A percentile compares a stretch with the other conserved stretches of the same genome.
Conservation (phyloP, 2,888 invertebrate genomes). For the Scotopteryx bipunctaria region DNA sequence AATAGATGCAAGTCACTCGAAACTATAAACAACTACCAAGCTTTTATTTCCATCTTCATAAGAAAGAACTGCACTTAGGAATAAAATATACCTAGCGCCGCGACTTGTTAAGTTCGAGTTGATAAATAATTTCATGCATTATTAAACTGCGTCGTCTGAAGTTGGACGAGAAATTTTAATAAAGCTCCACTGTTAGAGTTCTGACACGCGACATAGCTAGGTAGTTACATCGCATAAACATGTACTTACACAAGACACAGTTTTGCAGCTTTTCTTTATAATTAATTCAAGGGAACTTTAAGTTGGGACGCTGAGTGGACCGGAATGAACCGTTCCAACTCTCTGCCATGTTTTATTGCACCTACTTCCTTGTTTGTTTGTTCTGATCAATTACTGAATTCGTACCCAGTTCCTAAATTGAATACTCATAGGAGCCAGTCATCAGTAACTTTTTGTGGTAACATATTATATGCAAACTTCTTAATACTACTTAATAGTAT, state of each 20-base stretch:
- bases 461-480: too few relatives aligned
- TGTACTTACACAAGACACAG: constrained; percentile 41
- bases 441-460: too few relatives aligned
- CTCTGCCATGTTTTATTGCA: constrained; percentile 29
- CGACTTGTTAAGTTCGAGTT: constrained; percentile 32
- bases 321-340: constrained; percentile 32
- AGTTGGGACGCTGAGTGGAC: constrained; percentile 37
- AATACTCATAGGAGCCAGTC: too few relatives aligned
- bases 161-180: constrained; percentile 57
- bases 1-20: not conserved
- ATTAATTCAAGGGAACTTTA: constrained; percentile 55
- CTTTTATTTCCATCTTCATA: constrained; percentile 5
- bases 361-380: constrained; percentile 28
- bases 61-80: constrained; percentile 20
- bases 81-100: constrained; percentile 22
- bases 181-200: constrained; percentile 42
- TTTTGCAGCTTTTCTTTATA: constrained; percentile 53
- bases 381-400: not conserved
- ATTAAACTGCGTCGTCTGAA: constrained; percentile 53
- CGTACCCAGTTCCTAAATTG: too few relatives aligned
- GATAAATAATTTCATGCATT: constrained; percentile 58
- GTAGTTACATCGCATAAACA: constrained; percentile 34
- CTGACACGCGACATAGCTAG: constrained; percentile 29
- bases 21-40: not conserved
- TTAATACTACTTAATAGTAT: too few relatives aligned